Evolutionary conservation across 2,113 vertebrate genomes (phyloP), one percentile per base, ranked within the genome.

Genomic region (Ictidomys tridecemlineatus): DNA sequence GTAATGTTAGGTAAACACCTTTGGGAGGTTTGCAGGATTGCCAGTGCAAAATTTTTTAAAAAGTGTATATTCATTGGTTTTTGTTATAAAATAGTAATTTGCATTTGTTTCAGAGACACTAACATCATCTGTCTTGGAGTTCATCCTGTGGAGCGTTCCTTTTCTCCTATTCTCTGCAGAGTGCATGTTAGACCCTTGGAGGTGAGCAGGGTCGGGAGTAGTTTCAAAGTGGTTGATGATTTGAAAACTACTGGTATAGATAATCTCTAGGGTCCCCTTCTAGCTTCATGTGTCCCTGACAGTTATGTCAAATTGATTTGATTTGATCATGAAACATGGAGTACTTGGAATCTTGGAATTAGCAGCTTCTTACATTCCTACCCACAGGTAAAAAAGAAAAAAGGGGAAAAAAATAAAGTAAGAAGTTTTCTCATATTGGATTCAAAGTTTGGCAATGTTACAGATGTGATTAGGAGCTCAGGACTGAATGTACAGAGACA

Each of bases 281-380:
- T 78, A 93, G 65, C 61, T 88, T 92, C 9, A 0, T 86, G 17
- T 76, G 45, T 87, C 70, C 51, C 58, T 34, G 30, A 65, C 14
- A 93, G 45, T 37, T 84, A 61, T 72, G 69, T 88, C 84, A 78
- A 91, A 96, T 74, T 96, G 83, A 89, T 97, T 67, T 65, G 92
- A 42, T 95, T 96, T 98, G 92, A 95, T 70, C 79, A 85, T 37
- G 83, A 94, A 93, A 85, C 88, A 42, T 24, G 53, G 79, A 78
- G 12, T 83, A 24, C 83, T 89, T 80, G 79, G 67, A 93, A 69
- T 93, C 56, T 89, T 80, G 79, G 67, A 92, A 69, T 93, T 51
- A 10, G 80, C 13, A 92, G 58, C 30, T 11, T 93, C 65, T 70
- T 91, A 20, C 45, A 70, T 91, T 89, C 56, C 69, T 95, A 79